phyloP scores from a whole-genome alignment of 2,888 invertebrate genomes.

The Cyrtodaria siliqua region DNA sequence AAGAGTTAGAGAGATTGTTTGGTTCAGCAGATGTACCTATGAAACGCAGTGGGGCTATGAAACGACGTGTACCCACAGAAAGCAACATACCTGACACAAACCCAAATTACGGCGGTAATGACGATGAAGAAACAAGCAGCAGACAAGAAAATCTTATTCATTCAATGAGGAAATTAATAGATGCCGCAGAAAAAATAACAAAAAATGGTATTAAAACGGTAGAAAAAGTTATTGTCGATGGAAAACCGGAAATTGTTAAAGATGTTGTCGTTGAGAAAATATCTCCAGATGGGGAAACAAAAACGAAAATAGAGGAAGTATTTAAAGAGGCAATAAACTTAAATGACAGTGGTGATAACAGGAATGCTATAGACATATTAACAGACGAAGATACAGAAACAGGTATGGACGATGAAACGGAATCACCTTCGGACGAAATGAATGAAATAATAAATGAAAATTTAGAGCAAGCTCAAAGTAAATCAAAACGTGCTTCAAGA shows the following conservation, averaged over 20 bases:
- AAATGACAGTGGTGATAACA: not conserved
- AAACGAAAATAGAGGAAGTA: constrained; percentile 26
- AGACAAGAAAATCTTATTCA: constrained; percentile 5
- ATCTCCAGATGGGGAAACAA: constrained; percentile 14
- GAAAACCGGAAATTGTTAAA: constrained; percentile 10
- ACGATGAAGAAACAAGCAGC: not conserved
- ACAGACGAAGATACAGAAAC: not conserved
- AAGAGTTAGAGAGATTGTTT: constrained; percentile 58
- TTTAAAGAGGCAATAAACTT: constrained; percentile 9
- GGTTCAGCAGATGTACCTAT: constrained; percentile 49
- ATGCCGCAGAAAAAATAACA: constrained; percentile 22
- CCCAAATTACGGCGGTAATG: not conserved
- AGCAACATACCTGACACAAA: not conserved
- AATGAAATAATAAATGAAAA: not conserved
- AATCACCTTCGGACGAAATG: not conserved
- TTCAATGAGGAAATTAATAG: constrained; percentile 23
- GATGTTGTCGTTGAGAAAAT: constrained; percentile 20
- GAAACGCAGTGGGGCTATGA: constrained; percentile 41
- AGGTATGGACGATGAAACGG: constrained; percentile 2
- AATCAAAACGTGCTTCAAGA: constrained; percentile 59
- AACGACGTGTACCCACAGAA: constrained; percentile 29
- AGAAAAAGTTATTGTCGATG: not conserved
- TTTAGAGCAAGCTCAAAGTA: constrained; percentile 24
- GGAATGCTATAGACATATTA: not conserved
- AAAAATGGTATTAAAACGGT: not conserved